Evolutionary conservation across 37 sponge, comb jelly and placozoan species (phyloP).

Genomic region (Chondrilla cf. caribensis): DNA sequence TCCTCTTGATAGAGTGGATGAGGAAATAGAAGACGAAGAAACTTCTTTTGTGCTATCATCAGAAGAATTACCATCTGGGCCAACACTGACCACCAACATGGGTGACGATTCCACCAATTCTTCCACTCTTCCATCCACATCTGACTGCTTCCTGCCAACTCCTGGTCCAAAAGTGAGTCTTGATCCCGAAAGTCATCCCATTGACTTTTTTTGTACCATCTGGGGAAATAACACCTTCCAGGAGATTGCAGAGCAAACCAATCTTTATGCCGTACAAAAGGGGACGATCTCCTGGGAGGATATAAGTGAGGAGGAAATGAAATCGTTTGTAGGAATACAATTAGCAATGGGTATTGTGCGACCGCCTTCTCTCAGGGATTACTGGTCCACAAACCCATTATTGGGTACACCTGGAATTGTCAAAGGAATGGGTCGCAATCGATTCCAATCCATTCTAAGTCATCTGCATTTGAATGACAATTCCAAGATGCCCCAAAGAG

Average conservation of each 20-base stretch:
- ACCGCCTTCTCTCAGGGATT: conserved; percentile 25
- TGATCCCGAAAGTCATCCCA: background rate
- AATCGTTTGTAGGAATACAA: background rate
- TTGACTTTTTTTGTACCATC: background rate
- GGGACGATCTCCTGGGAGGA: background rate
- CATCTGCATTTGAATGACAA: background rate
- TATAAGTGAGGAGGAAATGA: conserved; percentile 10
- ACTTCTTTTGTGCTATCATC: no score
- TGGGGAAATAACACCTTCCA: background rate
- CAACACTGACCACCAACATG: no score
- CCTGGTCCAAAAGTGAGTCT: background rate
- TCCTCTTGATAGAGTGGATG: no score
- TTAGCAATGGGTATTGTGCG: conserved; percentile 32
- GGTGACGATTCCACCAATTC: no score
- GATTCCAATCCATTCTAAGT: background rate
- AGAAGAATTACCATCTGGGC: no score
- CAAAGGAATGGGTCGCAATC: background rate
- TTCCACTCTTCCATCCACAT: no score
- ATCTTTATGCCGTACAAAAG: background rate
- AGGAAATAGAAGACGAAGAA: no score
- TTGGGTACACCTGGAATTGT: background rate
- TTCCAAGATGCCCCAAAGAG: background rate
- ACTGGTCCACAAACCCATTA: conserved; percentile 26
- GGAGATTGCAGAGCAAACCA: background rate
- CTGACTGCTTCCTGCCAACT: no score